Conservation (phyloP, 2,113 vertebrate genomes). For the Antigone vipio region DNA sequence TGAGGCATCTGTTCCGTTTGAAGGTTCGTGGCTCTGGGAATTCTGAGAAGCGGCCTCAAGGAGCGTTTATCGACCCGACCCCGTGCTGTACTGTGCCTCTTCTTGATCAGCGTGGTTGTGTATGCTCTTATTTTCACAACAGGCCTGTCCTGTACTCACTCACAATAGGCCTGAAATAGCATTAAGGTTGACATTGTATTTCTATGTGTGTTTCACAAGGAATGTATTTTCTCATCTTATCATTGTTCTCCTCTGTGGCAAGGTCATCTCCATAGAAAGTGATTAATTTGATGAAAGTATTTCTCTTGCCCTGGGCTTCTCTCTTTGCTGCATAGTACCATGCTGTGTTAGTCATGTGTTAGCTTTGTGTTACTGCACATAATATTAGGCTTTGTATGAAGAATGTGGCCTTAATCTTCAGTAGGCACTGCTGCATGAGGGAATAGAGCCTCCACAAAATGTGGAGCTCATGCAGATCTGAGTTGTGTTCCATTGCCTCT, state of each 20-base stretch:
- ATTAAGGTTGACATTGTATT: neutral
- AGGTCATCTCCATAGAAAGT: neutral
- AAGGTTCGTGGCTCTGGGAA: neutral
- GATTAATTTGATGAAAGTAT: neutral
- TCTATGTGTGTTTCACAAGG: neutral
- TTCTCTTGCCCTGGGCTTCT: neutral
- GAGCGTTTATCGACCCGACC: neutral
- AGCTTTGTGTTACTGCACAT: conserved; percentile 9
- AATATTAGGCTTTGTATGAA: conserved; percentile 29
- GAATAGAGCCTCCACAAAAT: neutral
- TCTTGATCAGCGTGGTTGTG: neutral
- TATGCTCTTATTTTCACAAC: neutral
- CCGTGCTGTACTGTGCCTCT: neutral
- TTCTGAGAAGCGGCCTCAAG: neutral
- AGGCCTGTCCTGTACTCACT: neutral
- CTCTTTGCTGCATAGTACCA: neutral
- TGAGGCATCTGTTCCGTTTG: neutral
- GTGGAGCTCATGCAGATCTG: neutral
- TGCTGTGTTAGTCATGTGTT: conserved; percentile 25
- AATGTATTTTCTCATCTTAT: neutral
- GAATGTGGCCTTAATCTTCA: conserved; percentile 21
- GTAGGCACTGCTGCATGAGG: neutral
- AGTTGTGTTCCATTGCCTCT: neutral
- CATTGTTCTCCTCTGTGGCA: neutral
- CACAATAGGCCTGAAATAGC: neutral